These are phyloP conservation scores for Hydrozoanthus gracilis DNA, from an alignment of 92 coral and sea anemone species.

Conservation along the genomic window DNA sequence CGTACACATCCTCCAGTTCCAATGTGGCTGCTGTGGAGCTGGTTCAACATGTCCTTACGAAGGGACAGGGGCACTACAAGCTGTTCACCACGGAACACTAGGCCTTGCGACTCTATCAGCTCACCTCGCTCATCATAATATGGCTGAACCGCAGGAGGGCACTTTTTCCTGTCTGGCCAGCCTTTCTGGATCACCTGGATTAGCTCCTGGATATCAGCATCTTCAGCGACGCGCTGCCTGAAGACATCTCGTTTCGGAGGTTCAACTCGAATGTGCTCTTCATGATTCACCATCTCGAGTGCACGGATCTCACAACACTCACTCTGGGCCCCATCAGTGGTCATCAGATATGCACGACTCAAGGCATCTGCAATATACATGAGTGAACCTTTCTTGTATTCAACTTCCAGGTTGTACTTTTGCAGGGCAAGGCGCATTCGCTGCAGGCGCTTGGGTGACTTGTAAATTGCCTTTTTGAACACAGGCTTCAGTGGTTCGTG, in stretches of 20 bases:
- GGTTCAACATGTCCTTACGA: conserved; percentile 44
- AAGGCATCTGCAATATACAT: conserved; percentile 56
- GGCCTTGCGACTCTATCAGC: conserved; percentile 48
- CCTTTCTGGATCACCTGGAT: conserved; percentile 46
- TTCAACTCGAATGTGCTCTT: conserved; percentile 38
- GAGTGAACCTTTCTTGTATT: conserved; percentile 44
- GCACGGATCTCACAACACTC: conserved; percentile 53
- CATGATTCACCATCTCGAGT: conserved; percentile 50
- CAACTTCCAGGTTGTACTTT: conserved; percentile 41
- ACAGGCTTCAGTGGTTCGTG: conserved; percentile 65
- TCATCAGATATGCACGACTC: conserved; percentile 51
- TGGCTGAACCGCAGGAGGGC: conserved; percentile 47
- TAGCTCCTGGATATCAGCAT: conserved; percentile 53
- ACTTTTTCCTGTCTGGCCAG: conserved; percentile 50
- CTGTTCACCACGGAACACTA: conserved; percentile 52
- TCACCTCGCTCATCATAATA: conserved; percentile 43
- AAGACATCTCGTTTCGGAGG: conserved; percentile 53
- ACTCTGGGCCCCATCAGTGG: conserved; percentile 41
- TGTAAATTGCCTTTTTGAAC: conserved; percentile 60
- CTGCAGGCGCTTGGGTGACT: conserved; percentile 65
- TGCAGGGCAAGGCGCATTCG: conserved; percentile 45
- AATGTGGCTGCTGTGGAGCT: conserved; percentile 58
- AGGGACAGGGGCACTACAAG: conserved; percentile 45
- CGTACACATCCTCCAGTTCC: conserved; percentile 43
- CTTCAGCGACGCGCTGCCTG: conserved; percentile 25